These are phyloP conservation scores for Miniopterus natalensis DNA, from an alignment of 2,113 vertebrate genomes.

Conservation along the genomic window DNA sequence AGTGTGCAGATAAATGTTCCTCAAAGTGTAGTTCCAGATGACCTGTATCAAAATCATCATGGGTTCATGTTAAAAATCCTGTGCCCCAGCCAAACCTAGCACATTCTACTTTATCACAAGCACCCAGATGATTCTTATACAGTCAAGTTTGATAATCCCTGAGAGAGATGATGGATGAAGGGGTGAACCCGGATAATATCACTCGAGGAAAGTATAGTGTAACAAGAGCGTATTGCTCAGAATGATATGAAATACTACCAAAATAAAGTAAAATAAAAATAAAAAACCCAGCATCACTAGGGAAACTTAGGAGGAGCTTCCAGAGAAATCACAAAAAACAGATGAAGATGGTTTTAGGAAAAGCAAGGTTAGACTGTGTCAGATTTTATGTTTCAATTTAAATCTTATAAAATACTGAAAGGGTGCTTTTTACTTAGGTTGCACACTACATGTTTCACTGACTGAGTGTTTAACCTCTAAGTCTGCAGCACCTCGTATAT, in stretches of 20 bases:
- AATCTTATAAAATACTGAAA: neutral
- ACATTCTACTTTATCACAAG: constrained; percentile 16
- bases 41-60: neutral
- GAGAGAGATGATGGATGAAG: neutral
- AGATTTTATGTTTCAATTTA: neutral
- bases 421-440: neutral
- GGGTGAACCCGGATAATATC: neutral
- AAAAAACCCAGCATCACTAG: no score
- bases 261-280: neutral
- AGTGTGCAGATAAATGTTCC: neutral
- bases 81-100: neutral
- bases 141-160: neutral
- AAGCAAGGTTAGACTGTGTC: neutral
- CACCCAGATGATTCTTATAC: neutral
- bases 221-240: neutral
- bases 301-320: neutral
- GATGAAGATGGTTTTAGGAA: neutral
- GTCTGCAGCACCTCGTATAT: neutral
- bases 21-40: neutral
- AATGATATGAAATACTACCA: neutral
- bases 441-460: neutral
- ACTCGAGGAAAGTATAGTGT: neutral
- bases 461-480: neutral
- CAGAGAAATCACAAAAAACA: neutral
- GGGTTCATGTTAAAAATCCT: neutral